Conservation (phyloP, 2,888 invertebrate genomes). For the Drosophila stalkeri region DNA sequence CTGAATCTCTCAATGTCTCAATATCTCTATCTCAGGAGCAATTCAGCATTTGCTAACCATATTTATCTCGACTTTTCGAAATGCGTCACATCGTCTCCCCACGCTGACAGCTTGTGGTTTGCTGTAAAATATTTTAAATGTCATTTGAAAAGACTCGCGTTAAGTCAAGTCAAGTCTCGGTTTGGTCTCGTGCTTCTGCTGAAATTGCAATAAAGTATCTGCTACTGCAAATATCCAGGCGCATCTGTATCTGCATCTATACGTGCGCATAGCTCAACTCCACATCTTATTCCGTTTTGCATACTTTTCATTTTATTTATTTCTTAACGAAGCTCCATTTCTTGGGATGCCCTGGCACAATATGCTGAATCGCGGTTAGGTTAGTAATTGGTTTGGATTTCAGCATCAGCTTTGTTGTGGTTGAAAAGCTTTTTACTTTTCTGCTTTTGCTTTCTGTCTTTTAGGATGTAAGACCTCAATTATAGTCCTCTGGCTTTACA, state of each 20-base stretch:
- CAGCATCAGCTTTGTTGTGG: conserved; percentile 13
- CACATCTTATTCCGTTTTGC: conserved; percentile 39
- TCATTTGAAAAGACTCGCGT: conserved; percentile 58
- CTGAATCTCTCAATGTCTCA: conserved; percentile 11
- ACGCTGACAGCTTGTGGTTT: conserved; percentile 67
- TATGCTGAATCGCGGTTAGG: conserved; percentile 56
- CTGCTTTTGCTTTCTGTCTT: not conserved
- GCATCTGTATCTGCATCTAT: conserved; percentile 33
- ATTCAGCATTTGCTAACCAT: conserved; percentile 32
- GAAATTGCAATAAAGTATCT: conserved; percentile 69
- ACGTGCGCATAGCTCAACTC: conserved; percentile 12
- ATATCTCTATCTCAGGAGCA: conserved; percentile 36
- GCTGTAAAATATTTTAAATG: conserved; percentile 72
- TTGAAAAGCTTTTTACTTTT: not conserved
- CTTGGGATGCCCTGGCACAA: conserved; percentile 27
- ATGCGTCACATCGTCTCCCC: conserved; percentile 3
- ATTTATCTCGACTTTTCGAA: conserved; percentile 55
- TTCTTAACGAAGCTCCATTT: conserved; percentile 22
- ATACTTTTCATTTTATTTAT: conserved; percentile 23
- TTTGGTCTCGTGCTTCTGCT: conserved; percentile 39
- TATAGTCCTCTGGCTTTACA: not conserved
- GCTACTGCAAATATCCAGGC: conserved; percentile 5
- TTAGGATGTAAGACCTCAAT: not conserved
- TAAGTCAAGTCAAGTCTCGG: conserved; percentile 32
- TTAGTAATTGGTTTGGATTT: conserved; percentile 34